Conservation (phyloP, 1,140 invertebrate genomes). For the Coptotermes formosanus region DNA sequence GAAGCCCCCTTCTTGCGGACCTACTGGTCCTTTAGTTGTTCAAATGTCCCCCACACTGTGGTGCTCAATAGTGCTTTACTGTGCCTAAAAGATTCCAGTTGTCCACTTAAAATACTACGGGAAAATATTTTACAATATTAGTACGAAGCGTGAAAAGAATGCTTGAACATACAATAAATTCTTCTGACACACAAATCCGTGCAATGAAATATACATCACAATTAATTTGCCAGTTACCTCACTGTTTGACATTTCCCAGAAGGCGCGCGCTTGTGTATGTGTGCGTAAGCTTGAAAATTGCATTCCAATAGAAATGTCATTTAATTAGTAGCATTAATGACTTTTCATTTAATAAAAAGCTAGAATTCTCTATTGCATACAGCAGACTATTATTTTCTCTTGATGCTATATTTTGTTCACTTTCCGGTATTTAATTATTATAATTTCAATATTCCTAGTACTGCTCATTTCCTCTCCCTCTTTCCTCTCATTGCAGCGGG, state of each 20-base stretch:
- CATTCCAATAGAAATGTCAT: neutral
- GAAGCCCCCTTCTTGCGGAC: no score
- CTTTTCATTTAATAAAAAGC: neutral
- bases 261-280: neutral
- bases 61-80: no score
- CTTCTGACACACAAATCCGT: neutral
- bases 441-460: neutral
- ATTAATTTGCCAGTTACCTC: neutral
- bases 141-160: neutral
- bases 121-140: neutral
- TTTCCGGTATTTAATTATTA: constrained; percentile 2
- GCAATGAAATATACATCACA: neutral
- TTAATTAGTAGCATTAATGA: constrained; percentile 1
- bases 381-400: neutral
- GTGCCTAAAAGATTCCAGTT: no score
- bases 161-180: neutral
- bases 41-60: no score
- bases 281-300: neutral
- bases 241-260: neutral
- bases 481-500: neutral
- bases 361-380: neutral
- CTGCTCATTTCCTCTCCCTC: neutral
- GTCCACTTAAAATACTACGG: neutral
- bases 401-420: constrained; percentile 6
- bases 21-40: no score